phyloP scores from a whole-genome alignment of 2,113 vertebrate genomes.

The Erythrocercus mccallii region DNA sequence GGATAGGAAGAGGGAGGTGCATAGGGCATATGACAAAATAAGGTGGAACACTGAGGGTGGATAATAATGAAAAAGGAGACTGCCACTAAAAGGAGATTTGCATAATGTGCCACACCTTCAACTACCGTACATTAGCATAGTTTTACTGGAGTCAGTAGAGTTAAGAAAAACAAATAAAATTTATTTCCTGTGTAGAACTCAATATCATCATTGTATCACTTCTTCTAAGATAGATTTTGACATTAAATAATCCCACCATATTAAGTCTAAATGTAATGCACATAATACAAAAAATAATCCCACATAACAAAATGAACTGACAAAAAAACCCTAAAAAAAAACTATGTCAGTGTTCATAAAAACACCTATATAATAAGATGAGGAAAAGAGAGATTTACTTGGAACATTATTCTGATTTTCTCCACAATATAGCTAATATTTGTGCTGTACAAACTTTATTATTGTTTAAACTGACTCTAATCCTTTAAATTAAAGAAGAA shows the following conservation, averaged over 20 bases:
- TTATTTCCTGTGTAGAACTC: accelerated
- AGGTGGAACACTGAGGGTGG: neutral
- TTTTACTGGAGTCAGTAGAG: neutral
- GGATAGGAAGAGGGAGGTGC: neutral
- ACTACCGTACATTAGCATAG: neutral
- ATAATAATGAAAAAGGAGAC: neutral
- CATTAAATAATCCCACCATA: neutral
- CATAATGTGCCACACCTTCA: neutral
- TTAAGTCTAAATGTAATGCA: neutral
- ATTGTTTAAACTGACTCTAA: neutral
- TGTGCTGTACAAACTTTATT: neutral
- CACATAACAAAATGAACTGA: neutral
- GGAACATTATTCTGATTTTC: neutral
- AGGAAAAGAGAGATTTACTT: neutral
- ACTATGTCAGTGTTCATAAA: neutral
- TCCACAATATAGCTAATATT: neutral
- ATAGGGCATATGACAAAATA: neutral
- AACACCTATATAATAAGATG: neutral
- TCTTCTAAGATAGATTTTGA: neutral
- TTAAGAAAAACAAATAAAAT: neutral
- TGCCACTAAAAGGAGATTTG: neutral
- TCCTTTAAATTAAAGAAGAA: neutral
- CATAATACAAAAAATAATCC: neutral
- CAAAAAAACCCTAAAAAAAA: neutral
- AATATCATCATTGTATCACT: neutral